Conservation (phyloP, 2,797 vertebrate species). For the Delichon dasypus region DNA sequence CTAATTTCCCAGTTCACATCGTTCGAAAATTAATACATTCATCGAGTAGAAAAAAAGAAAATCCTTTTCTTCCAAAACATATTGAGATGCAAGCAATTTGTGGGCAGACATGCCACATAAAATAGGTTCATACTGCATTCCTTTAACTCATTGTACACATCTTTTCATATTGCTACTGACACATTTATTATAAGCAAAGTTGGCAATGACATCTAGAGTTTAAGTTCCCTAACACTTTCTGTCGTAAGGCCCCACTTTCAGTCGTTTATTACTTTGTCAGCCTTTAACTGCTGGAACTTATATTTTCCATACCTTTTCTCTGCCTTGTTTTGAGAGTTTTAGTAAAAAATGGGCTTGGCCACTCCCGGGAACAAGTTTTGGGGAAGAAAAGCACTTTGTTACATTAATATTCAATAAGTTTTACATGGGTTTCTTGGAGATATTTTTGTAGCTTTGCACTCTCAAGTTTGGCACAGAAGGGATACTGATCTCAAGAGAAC, state of each 20-base stretch:
- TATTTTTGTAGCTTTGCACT: background rate
- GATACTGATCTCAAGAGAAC: background rate
- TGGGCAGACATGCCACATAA: background rate
- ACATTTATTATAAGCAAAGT: slow-evolving; percentile 56
- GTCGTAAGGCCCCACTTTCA: slow-evolving; percentile 40
- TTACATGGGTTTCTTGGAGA: background rate
- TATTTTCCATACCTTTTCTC: background rate
- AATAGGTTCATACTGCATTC: slow-evolving; percentile 11
- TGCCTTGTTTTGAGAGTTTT: slow-evolving; percentile 32
- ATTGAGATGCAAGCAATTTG: slow-evolving; percentile 17
- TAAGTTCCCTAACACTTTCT: slow-evolving; percentile 30
- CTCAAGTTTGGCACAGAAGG: background rate
- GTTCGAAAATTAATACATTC: background rate
- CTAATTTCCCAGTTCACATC: background rate
- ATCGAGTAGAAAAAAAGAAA: background rate
- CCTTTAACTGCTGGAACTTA: slow-evolving; percentile 19
- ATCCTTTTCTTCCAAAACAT: background rate
- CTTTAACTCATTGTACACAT: slow-evolving; percentile 9
- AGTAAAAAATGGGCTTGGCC: slow-evolving; percentile 7
- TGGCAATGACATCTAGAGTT: slow-evolving; percentile 53
- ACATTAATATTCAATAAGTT: background rate
- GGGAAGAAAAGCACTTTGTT: background rate
- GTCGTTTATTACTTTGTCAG: slow-evolving; percentile 50
- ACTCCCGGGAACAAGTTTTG: background rate
- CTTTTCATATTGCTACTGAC: slow-evolving; percentile 55